These are phyloP conservation scores for Vanessa cardui DNA, from an alignment of 2,888 invertebrate species.

Conservation along the genomic window DNA sequence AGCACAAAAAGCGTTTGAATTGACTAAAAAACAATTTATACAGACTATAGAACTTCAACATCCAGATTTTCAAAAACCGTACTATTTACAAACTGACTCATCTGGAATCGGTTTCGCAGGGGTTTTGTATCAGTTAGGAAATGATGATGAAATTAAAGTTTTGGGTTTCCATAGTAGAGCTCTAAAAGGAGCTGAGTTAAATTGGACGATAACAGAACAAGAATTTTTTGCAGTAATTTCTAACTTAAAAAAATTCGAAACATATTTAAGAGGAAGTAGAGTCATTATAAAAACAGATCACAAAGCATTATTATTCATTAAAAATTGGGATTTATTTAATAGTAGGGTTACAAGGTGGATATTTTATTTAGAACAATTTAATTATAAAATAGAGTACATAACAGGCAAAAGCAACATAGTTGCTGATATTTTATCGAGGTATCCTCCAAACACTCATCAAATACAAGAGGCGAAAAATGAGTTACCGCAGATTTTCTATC, in stretches of 20 bases:
- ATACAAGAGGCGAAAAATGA: no score
- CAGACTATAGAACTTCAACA: slow-evolving; percentile 3
- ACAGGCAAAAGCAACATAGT: slow-evolving; percentile 34
- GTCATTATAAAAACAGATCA: slow-evolving; percentile 43
- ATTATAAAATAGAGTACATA: slow-evolving; percentile 41
- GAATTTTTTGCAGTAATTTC: slow-evolving; percentile 43
- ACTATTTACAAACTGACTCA: slow-evolving; percentile 8
- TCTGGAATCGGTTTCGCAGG: neutral
- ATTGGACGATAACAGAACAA: slow-evolving; percentile 45
- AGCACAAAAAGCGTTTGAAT: slow-evolving; percentile 38
- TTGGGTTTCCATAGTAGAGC: slow-evolving; percentile 39
- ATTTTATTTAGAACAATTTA: slow-evolving; percentile 41
- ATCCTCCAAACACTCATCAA: slow-evolving; percentile 35
- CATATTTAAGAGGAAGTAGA: slow-evolving; percentile 42
- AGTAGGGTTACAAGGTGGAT: slow-evolving; percentile 41
- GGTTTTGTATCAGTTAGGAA: neutral
- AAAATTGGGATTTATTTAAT: slow-evolving; percentile 43
- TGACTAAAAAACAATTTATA: slow-evolving; percentile 36
- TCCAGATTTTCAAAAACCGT: neutral
- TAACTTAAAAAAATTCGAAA: slow-evolving; percentile 43
- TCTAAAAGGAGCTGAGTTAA: slow-evolving; percentile 33
- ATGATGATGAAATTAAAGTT: slow-evolving; percentile 27
- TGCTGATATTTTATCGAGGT: slow-evolving; percentile 36
- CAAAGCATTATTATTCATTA: slow-evolving; percentile 41
- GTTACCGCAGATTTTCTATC: slow-evolving; percentile 30